Evolutionary conservation across 2,113 vertebrate species (phyloP), one percentile per base, ranked within the genome.

Genomic region (Hucho hucho): DNA sequence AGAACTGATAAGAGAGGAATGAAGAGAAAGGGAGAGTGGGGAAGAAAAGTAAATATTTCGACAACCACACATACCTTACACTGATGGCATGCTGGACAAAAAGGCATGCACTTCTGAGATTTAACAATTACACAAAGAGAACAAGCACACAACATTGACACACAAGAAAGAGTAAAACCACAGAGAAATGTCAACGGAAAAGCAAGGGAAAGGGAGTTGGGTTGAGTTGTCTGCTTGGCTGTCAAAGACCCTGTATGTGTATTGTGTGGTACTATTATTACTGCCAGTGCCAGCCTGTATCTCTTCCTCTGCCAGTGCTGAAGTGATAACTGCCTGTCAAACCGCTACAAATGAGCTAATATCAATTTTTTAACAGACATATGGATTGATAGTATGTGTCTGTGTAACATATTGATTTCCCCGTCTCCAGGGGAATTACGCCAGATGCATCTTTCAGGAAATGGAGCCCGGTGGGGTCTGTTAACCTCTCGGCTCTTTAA

Each of bases 311-410:
- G 58, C 16, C 63, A 49, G 6, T 22, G 7, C 67, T 28, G 46
- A 69, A 79, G 32, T 73, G 6, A 78, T 88, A 91, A 91, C 89
- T 92, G 92, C 91, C 93, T 71, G 92, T 93, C 92, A 93, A 92
- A 88, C 81, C 47, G 85, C 87, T 84, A 90, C 92, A 93, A 94
- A 93, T 92, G 92, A 93, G 88, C 89, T 92, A 88, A 92, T 94
- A 92, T 94, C 90, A 90, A 92, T 93, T 90, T 93, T 93, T 93
- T 87, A 92, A 92, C 87, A 92, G 89, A 81, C 85, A 67, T 88
- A 93, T 93, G 75, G 93, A 93, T 92, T 89, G 88, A 89, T 91
- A 75, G 87, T 91, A 90, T 92, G 89, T 90, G 84, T 85, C 89
- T 4, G 84, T 90, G 90, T 89, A 85, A 69, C 79, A 72, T 91